A percentile compares a stretch with the other conserved stretches of the same genome.
These are phyloP conservation scores for Sitodiplosis mosellana DNA, from an alignment of 1,140 invertebrate species.

Conservation along the genomic window DNA sequence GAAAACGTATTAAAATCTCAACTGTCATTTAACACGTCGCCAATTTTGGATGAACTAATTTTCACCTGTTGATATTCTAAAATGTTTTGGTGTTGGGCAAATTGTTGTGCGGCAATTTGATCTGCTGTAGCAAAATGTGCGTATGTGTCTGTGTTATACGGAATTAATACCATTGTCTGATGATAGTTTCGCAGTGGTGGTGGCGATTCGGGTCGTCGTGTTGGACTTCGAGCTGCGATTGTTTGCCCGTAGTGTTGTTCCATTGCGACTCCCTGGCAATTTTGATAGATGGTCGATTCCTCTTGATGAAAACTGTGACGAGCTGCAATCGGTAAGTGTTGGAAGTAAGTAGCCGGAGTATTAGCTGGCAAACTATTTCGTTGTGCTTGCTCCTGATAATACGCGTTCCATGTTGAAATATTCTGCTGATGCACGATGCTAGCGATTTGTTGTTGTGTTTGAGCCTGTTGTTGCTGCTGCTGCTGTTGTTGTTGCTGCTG, in stretches of 20 bases:
- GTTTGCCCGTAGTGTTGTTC: conserved; percentile 20
- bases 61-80: conserved; percentile 25
- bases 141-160: conserved; percentile 37
- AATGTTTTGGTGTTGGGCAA: conserved; percentile 17
- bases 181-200: conserved; percentile 42
- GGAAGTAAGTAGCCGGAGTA: conserved; percentile 26
- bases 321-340: conserved; percentile 24
- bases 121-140: conserved; percentile 23
- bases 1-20: neutral
- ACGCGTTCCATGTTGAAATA: neutral
- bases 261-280: conserved; percentile 19
- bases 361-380: neutral
- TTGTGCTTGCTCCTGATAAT: neutral
- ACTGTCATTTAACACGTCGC: conserved; percentile 12
- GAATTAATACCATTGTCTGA: conserved; percentile 56
- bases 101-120: conserved; percentile 18
- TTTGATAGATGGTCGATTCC: conserved; percentile 19
- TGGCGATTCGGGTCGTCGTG: conserved; percentile 38
- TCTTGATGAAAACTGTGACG: conserved; percentile 21
- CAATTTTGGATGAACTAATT: too few relatives aligned
- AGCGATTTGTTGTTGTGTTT: conserved; percentile 21
- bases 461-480: conserved; percentile 1
- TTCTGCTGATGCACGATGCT: conserved; percentile 5
- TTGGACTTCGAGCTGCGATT: conserved; percentile 18
- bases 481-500: conserved; percentile 6